These are phyloP conservation scores for Rhyzopertha dominica DNA, from an alignment of 1,140 invertebrate genomes.

Conservation along the genomic window DNA sequence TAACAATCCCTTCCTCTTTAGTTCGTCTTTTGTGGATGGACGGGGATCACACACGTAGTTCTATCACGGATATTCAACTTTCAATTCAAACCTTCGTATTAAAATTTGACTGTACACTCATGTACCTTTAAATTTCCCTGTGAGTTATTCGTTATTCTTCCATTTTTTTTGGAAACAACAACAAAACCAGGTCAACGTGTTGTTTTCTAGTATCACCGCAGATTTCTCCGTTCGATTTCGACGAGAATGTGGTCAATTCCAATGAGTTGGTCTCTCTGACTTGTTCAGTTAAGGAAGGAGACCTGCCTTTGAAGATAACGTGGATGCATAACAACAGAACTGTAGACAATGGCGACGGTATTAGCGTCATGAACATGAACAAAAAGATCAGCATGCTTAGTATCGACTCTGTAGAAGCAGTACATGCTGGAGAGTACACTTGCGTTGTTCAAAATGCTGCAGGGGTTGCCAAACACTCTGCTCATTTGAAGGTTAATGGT, in stretches of 20 bases:
- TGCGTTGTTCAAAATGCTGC: slow-evolving; percentile 63
- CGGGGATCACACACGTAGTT: too few species aligned
- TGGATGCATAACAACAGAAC: slow-evolving; percentile 57
- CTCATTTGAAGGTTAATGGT: slow-evolving; percentile 62
- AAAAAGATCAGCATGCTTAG: slow-evolving; percentile 45
- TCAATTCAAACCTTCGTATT: background rate
- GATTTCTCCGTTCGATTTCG: slow-evolving; percentile 58
- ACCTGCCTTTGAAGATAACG: slow-evolving; percentile 57
- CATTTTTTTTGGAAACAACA: slow-evolving; percentile 8
- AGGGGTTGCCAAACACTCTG: slow-evolving; percentile 54
- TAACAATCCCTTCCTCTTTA: background rate
- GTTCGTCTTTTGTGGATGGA: background rate
- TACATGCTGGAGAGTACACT: slow-evolving; percentile 69
- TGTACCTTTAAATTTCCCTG: background rate
- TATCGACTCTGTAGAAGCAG: slow-evolving; percentile 56
- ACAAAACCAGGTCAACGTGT: too few species aligned
- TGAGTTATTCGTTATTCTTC: slow-evolving; percentile 8
- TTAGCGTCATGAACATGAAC: slow-evolving; percentile 29
- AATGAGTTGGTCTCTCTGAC: slow-evolving; percentile 58
- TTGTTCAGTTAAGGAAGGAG: slow-evolving; percentile 62
- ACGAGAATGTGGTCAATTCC: slow-evolving; percentile 54
- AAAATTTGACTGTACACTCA: background rate
- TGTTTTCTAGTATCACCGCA: slow-evolving; percentile 58
- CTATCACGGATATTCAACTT: background rate
- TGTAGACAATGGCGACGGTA: slow-evolving; percentile 24